phyloP scores from a whole-genome alignment of 2,888 invertebrate species.

The Melangyna quadrimaculata region DNA sequence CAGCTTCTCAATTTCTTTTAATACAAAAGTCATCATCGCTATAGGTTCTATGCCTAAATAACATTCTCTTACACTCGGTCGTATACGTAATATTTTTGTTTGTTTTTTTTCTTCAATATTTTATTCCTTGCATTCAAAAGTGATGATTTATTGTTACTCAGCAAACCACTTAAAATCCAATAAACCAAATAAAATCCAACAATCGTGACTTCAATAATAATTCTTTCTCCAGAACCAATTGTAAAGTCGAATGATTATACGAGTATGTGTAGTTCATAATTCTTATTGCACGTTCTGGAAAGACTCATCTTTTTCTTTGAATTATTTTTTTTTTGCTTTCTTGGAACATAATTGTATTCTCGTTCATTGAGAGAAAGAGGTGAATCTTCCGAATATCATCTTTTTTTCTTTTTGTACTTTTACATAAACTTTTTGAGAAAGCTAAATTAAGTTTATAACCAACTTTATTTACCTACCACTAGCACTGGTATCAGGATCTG shows the following conservation, averaged over 20 bases:
- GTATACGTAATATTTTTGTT: not conserved
- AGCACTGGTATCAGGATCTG: not conserved
- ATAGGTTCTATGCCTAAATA: not conserved
- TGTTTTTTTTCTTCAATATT: not conserved
- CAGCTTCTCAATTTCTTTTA: not conserved
- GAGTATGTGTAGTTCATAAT: not conserved
- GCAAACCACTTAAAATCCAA: not conserved
- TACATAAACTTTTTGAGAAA: not conserved
- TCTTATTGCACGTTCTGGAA: not conserved
- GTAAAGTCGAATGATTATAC: not conserved
- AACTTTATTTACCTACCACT: not conserved
- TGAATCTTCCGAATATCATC: not conserved
- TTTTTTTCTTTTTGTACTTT: not conserved
- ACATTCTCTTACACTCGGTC: not conserved
- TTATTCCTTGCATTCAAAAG: not conserved
- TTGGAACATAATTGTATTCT: not conserved
- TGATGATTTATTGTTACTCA: not conserved
- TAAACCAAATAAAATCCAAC: not conserved
- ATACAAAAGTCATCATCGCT: not conserved
- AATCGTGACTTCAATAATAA: not conserved
- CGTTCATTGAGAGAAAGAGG: not conserved
- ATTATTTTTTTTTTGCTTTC: not conserved
- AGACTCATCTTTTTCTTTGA: not conserved
- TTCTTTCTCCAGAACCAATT: not conserved
- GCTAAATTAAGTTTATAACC: not conserved